Evolutionary conservation across 2,888 invertebrate genomes (phyloP).

Genomic region (Orthonevra nobilis): DNA sequence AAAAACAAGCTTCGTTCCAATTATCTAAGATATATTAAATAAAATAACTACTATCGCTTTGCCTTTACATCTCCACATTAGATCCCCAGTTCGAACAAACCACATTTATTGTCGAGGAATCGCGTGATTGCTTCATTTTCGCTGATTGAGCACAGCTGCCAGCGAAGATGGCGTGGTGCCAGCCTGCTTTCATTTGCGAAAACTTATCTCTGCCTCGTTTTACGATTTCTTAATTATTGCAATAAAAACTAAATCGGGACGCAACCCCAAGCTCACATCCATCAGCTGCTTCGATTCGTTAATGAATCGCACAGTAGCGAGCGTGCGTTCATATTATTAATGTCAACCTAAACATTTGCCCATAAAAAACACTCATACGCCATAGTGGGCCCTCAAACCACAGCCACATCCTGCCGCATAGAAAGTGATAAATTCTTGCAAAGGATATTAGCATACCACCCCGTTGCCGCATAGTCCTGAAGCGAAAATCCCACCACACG

Average conservation of each 20-base stretch:
- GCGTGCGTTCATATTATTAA: slow-evolving; percentile 41
- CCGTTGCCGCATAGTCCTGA: slow-evolving; percentile 1
- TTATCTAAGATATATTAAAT: too few species aligned
- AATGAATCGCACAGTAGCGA: slow-evolving; percentile 27
- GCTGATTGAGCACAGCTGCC: slow-evolving; percentile 27
- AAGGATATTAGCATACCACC: slow-evolving; percentile 59
- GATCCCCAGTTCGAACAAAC: slow-evolving; percentile 28
- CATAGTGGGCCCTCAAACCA: background rate
- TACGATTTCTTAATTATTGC: slow-evolving; percentile 64
- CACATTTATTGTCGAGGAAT: slow-evolving; percentile 36
- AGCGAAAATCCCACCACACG: slow-evolving; percentile 7
- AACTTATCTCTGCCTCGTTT: slow-evolving; percentile 47
- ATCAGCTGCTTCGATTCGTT: slow-evolving; percentile 5
- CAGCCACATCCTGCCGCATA: background rate
- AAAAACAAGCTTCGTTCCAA: too few species aligned
- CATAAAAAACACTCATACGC: slow-evolving; percentile 53
- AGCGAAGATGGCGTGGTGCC: slow-evolving; percentile 7
- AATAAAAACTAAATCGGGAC: slow-evolving; percentile 37
- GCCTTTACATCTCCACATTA: too few species aligned
- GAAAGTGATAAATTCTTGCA: slow-evolving; percentile 47
- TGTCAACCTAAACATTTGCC: slow-evolving; percentile 39
- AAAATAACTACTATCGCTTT: too few species aligned
- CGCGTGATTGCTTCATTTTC: slow-evolving; percentile 23
- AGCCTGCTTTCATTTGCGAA: slow-evolving; percentile 10
- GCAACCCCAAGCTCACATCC: slow-evolving; percentile 6